These are phyloP conservation scores for Papilio gigon DNA, from an alignment of 2,888 invertebrate genomes.

Conservation along the genomic window DNA sequence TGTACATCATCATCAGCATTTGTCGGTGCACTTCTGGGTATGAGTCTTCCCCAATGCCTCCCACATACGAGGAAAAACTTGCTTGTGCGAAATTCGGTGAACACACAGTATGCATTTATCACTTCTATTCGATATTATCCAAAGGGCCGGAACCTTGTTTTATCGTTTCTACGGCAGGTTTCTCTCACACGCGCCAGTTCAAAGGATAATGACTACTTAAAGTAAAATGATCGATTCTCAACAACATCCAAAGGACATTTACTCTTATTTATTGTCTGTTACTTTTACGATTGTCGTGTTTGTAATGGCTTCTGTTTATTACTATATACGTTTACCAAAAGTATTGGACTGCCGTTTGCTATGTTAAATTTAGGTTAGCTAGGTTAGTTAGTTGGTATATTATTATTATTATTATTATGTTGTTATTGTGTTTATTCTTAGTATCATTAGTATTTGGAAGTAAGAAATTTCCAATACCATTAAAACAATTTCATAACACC, in stretches of 20 bases:
- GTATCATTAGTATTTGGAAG: no score
- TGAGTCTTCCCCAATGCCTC: no score
- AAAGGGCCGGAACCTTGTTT: background rate
- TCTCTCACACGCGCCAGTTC: background rate
- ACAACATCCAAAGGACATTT: conserved; percentile 21
- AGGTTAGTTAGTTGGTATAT: no score
- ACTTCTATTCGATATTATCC: background rate
- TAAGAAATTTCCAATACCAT: background rate
- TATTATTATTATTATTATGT: no score
- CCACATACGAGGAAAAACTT: no score
- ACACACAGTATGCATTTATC: background rate
- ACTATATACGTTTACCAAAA: background rate
- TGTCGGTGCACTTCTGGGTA: no score
- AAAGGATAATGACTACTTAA: conserved; percentile 36
- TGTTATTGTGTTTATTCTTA: no score
- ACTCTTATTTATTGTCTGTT: conserved; percentile 29
- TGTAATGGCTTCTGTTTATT: background rate
- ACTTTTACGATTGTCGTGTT: conserved; percentile 25
- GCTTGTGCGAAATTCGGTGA: no score
- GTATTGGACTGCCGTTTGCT: background rate
- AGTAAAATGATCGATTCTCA: conserved; percentile 29
- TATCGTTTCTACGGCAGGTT: conserved; percentile 10
- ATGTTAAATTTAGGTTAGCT: no score
- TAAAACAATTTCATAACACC: conserved; percentile 1
- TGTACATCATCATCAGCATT: no score